Evolutionary conservation across 1,140 invertebrate genomes (phyloP).

Genomic region (Pseudomyrmex concolor): DNA sequence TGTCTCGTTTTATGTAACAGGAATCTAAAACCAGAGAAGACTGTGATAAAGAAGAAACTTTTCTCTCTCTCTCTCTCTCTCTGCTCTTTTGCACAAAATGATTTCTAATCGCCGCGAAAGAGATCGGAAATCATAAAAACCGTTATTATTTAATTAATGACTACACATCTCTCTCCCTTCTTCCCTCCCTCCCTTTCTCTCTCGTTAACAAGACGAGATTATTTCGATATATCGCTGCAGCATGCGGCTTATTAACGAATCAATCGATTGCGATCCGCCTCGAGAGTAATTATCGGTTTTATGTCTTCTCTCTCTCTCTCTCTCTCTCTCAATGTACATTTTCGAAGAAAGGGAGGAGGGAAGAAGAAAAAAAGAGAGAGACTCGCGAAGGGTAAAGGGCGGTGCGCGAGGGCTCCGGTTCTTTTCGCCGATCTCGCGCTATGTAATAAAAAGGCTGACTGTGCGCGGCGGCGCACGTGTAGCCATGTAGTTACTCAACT

Average conservation of each 20-base stretch:
- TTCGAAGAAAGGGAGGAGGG: background rate
- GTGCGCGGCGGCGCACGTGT: background rate
- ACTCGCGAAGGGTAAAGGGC: conserved; percentile 32
- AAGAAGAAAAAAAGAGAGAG: no score
- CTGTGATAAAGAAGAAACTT: background rate
- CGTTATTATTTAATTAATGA: conserved; percentile 47
- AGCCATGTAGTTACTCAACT: conserved; percentile 58
- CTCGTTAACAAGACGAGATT: conserved; percentile 31
- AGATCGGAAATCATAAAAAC: background rate
- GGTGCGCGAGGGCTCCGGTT: conserved; percentile 6
- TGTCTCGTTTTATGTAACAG: background rate
- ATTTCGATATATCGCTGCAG: conserved; percentile 20
- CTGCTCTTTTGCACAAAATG: background rate
- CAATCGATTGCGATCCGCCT: conserved; percentile 54
- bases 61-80: background rate
- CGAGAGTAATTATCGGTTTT: conserved; percentile 60
- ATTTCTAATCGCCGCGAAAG: background rate
- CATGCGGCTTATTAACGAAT: conserved; percentile 61
- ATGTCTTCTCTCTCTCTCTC: background rate
- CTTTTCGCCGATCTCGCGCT: conserved; percentile 62
- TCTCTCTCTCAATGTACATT: conserved; percentile 22
- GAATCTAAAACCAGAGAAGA: background rate
- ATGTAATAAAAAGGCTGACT: conserved; percentile 62
- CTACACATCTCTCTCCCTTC: background rate
- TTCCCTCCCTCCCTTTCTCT: no score